These are phyloP conservation scores for Drosophila trapezifrons DNA, from an alignment of 1,140 invertebrate genomes.

Conservation along the genomic window DNA sequence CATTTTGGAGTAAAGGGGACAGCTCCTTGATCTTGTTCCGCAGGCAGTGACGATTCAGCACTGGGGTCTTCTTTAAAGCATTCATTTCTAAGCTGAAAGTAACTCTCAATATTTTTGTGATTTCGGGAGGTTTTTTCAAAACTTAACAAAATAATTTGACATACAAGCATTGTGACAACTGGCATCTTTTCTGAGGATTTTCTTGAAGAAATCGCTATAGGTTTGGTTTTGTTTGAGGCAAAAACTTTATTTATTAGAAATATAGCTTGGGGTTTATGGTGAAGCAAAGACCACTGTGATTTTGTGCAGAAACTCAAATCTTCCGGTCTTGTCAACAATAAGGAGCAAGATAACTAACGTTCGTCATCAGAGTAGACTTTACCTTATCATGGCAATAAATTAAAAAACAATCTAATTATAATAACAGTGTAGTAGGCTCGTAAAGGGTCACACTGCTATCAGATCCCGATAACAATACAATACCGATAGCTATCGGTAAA, in stretches of 20 bases:
- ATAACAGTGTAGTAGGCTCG: no score
- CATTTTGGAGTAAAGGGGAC: constrained; percentile 15
- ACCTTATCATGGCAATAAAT: no score
- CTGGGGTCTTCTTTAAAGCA: constrained; percentile 7
- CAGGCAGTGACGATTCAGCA: constrained; percentile 44
- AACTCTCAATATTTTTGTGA: constrained; percentile 30
- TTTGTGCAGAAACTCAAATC: not conserved
- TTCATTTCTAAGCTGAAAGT: constrained; percentile 18
- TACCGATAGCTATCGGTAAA: no score
- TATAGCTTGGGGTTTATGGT: not conserved
- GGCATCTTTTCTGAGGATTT: not conserved
- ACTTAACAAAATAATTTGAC: constrained; percentile 5
- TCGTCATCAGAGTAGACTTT: no score
- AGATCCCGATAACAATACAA: no score
- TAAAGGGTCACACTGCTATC: no score
- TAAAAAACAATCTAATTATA: no score
- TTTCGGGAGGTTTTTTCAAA: constrained; percentile 1
- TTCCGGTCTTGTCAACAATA: no score
- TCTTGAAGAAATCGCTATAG: not conserved
- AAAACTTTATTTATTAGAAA: not conserved
- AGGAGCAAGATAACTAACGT: no score
- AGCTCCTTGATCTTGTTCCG: constrained; percentile 30
- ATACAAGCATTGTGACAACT: constrained; percentile 19
- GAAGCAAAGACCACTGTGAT: not conserved
- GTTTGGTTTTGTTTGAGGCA: not conserved